Conservation (phyloP, 2,797 vertebrate species). For the Sciaenops ocellatus region DNA sequence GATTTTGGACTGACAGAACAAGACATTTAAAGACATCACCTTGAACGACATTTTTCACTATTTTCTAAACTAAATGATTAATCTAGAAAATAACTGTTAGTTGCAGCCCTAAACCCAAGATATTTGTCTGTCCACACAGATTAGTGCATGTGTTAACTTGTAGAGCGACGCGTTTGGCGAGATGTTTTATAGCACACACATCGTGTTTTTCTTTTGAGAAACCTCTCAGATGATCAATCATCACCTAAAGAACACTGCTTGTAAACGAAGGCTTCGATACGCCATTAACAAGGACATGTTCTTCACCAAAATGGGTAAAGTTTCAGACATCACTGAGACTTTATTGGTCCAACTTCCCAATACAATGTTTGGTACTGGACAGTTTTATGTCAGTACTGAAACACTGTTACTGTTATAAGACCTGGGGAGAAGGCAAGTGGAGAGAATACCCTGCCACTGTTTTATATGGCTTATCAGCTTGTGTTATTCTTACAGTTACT, state of each 20-base stretch:
- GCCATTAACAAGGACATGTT: background rate
- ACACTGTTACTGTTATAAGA: background rate
- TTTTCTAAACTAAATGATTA: too few species aligned
- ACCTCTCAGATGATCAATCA: background rate
- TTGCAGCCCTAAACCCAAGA: background rate
- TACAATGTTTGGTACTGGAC: background rate
- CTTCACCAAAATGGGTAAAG: background rate
- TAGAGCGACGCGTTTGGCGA: background rate
- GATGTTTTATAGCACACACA: slow-evolving; percentile 11
- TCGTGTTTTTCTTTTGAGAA: slow-evolving; percentile 1
- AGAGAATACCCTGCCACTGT: slow-evolving; percentile 41
- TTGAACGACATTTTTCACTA: too few species aligned
- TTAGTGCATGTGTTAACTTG: slow-evolving; percentile 38
- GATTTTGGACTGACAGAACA: too few species aligned
- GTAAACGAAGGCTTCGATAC: slow-evolving; percentile 23
- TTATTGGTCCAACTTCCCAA: background rate
- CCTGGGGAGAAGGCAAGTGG: slow-evolving; percentile 53
- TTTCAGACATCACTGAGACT: background rate
- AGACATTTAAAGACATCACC: too few species aligned
- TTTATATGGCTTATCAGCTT: slow-evolving; percentile 65
- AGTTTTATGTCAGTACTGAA: slow-evolving; percentile 1
- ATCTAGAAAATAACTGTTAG: too few species aligned
- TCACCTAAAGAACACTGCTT: background rate
- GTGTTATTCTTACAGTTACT: background rate
- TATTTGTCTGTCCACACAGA: slow-evolving; percentile 34